These are phyloP conservation scores for Plagodis pulveraria DNA, from an alignment of 2,888 invertebrate genomes.

Conservation along the genomic window DNA sequence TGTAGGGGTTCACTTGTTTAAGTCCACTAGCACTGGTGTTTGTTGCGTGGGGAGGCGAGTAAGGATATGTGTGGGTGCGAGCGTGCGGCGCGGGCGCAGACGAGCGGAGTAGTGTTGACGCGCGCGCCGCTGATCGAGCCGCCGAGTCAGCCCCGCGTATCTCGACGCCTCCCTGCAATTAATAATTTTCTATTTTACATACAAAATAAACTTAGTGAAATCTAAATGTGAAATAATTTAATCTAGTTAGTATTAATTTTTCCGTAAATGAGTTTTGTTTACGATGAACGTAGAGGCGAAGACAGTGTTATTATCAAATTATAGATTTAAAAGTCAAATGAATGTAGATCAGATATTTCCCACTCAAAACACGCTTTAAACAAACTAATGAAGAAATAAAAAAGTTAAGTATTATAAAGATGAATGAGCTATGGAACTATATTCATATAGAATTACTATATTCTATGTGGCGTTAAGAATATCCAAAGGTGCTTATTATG, in stretches of 20 bases:
- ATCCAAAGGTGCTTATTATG: constrained; percentile 31
- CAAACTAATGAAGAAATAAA: not conserved
- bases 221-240: not conserved
- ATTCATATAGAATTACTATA: too few species aligned
- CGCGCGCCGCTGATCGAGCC: constrained; percentile 62
- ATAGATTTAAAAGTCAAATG: constrained; percentile 12
- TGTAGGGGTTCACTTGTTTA: constrained; percentile 51
- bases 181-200: constrained; percentile 34
- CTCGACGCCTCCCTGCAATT: constrained; percentile 77
- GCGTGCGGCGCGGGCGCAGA: constrained; percentile 79
- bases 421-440: too few species aligned
- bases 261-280: not conserved
- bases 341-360: constrained; percentile 5
- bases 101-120: constrained; percentile 69
- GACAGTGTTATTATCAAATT: not conserved
- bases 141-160: constrained; percentile 75
- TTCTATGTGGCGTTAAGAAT: not conserved
- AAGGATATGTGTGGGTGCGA: constrained; percentile 69
- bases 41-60: constrained; percentile 53
- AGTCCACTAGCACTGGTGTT: constrained; percentile 52
- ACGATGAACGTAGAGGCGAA: too few species aligned
- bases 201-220: not conserved
- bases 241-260: not conserved
- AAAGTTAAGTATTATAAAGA: too few species aligned
- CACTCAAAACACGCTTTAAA: not conserved